Percentiles rank a stretch among this genome's conserved stretches.
Conservation (phyloP, 2,888 invertebrate genomes). For the Timandra comae region DNA sequence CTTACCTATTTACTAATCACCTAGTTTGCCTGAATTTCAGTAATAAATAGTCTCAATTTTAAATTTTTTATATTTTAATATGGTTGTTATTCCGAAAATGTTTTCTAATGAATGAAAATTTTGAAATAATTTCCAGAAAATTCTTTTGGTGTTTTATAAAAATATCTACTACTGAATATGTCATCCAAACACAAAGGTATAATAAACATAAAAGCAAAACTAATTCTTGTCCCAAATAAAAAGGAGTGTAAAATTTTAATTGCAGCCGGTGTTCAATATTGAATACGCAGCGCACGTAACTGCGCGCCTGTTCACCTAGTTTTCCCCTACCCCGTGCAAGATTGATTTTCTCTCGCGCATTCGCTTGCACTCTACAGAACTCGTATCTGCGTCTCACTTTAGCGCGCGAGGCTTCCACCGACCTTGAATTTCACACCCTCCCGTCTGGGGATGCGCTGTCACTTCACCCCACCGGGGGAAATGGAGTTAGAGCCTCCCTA, state of each 20-base stretch:
- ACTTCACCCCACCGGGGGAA: constrained; percentile 38
- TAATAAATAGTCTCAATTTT: no score
- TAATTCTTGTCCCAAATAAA: no score
- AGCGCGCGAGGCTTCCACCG: constrained; percentile 48
- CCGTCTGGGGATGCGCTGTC: constrained; percentile 51
- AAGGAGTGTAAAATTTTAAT: constrained; percentile 20
- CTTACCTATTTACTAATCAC: no score
- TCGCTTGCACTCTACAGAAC: constrained; percentile 68
- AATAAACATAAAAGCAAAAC: no score
- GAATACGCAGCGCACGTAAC: constrained; percentile 28
- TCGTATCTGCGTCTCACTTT: constrained; percentile 48
- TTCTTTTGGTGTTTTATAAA: no score
- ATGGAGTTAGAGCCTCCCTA: constrained; percentile 57
- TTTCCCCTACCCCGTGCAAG: constrained; percentile 69
- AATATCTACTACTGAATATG: no score
- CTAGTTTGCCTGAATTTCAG: no score
- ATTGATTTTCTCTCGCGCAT: constrained; percentile 73
- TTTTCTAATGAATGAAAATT: no score
- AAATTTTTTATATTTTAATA: no score
- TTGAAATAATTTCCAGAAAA: no score
- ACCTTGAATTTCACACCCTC: constrained; percentile 68
- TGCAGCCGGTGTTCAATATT: constrained; percentile 30
- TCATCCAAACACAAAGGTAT: no score
- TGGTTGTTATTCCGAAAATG: no score
- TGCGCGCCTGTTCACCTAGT: constrained; percentile 66